Conservation (phyloP, 2,113 vertebrate genomes). For the Lepus timidus region DNA sequence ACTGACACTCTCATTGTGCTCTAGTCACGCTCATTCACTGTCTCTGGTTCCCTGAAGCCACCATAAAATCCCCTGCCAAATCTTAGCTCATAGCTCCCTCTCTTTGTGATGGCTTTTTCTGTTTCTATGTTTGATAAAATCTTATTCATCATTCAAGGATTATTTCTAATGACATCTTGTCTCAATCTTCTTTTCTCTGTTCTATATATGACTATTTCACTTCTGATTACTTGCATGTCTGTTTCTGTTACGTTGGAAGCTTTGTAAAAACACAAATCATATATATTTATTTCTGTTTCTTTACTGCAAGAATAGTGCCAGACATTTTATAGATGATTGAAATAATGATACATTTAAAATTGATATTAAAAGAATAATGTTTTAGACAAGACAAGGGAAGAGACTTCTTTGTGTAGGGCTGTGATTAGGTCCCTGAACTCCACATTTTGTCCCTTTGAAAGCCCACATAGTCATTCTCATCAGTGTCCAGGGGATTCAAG, state of each 20-base stretch:
- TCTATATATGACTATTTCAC: neutral
- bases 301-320: neutral
- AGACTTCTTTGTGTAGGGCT: neutral
- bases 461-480: neutral
- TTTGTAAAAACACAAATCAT: neutral
- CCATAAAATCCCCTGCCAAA: neutral
- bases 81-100: neutral
- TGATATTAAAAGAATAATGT: neutral
- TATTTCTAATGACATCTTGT: neutral
- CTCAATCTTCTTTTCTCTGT: constrained; percentile 22
- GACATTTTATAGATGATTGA: neutral
- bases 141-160: neutral
- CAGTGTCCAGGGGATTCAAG: neutral
- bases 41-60: neutral
- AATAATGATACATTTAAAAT: neutral
- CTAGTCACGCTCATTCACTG: neutral
- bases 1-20: neutral
- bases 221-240: neutral
- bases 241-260: neutral
- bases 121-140: neutral
- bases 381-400: neutral
- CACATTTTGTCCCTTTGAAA: neutral
- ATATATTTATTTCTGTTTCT: neutral
- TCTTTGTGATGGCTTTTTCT: neutral
- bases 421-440: neutral